phyloP scores from a whole-genome alignment of 2,113 vertebrate species.

The Scolopax mira region DNA sequence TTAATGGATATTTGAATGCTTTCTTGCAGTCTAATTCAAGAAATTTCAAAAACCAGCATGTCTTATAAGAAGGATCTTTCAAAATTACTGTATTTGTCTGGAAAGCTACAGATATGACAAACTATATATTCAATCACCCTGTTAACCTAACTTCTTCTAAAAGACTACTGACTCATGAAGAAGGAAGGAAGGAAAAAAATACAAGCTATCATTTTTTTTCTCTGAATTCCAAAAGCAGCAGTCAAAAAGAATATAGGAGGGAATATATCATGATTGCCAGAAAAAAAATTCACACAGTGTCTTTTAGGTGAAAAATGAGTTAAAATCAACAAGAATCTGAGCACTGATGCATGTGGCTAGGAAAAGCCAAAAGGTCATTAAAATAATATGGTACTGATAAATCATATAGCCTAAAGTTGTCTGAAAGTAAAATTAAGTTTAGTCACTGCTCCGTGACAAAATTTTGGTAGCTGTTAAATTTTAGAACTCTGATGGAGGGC shows the following conservation, averaged over 20 bases:
- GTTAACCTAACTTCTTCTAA: not conserved
- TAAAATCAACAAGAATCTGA: not conserved
- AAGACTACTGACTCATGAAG: not conserved
- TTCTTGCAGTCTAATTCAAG: not conserved
- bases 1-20: not conserved
- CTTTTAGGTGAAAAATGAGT: slow-evolving; percentile 22
- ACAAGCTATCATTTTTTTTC: not conserved
- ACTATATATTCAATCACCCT: not conserved
- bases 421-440: not conserved
- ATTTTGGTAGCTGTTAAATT: not conserved
- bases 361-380: slow-evolving; percentile 4
- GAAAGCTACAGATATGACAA: not conserved
- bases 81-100: not conserved
- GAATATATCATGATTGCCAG: not conserved
- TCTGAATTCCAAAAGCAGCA: not conserved
- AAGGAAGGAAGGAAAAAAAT: not conserved
- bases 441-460: not conserved
- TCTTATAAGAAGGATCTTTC: not conserved
- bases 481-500: not conserved
- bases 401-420: not conserved
- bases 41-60: not conserved
- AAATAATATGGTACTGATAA: not conserved
- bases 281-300: not conserved
- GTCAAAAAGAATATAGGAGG: not conserved
- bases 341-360: not conserved